Evolutionary conservation across 2,113 vertebrate species (phyloP).

Genomic region (Ranitomeya variabilis): DNA sequence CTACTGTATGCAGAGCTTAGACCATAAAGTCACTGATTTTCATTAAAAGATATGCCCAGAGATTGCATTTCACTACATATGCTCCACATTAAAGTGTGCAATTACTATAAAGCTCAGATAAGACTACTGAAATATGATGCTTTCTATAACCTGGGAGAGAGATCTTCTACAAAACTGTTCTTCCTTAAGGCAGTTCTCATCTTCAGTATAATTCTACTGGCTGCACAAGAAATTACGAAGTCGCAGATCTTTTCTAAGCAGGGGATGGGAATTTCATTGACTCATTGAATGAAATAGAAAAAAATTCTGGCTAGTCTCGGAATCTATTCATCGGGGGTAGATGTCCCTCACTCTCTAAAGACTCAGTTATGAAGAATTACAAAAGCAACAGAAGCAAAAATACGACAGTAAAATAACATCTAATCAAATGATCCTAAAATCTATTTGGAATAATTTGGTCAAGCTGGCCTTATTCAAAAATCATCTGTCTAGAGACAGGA

Average conservation of each 20-base stretch:
- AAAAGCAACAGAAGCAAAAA: neutral
- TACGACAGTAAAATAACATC: neutral
- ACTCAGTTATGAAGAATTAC: neutral
- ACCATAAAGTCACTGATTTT: neutral
- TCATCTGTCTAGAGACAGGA: no score
- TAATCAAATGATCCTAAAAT: no score
- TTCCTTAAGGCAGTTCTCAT: neutral
- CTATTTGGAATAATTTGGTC: neutral
- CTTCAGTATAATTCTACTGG: neutral
- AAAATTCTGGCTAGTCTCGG: neutral
- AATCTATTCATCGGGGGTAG: neutral
- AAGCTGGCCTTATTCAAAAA: neutral
- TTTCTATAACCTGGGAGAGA: neutral
- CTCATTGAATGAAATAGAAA: neutral
- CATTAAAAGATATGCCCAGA: neutral
- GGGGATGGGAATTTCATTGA: neutral
- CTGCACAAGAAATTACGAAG: neutral
- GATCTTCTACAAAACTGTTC: neutral
- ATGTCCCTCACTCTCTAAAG: neutral
- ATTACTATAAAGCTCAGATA: neutral
- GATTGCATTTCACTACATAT: neutral
- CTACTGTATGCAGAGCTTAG: neutral
- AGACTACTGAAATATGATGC: neutral
- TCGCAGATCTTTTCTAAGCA: neutral
- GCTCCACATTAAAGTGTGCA: neutral